Evolutionary conservation across 2,797 vertebrate genomes (phyloP).

Genomic region (Tenualosa thibaudeaui): DNA sequence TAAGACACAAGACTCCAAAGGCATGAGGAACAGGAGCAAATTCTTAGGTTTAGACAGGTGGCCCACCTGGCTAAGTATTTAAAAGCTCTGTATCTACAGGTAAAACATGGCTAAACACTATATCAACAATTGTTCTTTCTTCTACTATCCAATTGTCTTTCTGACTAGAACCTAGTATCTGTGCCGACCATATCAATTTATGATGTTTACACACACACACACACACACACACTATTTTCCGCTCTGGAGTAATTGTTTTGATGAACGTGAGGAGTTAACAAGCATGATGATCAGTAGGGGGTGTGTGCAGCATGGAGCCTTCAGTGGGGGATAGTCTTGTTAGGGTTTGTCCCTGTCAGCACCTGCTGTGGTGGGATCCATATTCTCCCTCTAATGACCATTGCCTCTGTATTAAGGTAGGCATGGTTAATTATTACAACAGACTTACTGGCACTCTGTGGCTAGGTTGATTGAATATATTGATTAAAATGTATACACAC

Average conservation of each 20-base stretch:
- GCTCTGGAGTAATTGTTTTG: neutral
- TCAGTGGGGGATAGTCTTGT: neutral
- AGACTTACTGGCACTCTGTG: neutral
- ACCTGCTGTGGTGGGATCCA: conserved; percentile 61
- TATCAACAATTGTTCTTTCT: too few relatives aligned
- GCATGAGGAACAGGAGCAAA: neutral
- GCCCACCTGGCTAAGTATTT: neutral
- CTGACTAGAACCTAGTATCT: neutral
- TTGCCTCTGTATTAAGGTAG: neutral
- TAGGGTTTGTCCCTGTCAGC: conserved; percentile 40
- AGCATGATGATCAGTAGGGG: neutral
- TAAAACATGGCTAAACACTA: neutral
- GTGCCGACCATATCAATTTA: neutral
- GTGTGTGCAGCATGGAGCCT: neutral
- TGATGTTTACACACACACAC: neutral
- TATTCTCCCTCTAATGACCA: neutral
- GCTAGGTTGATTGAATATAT: neutral
- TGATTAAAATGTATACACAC: neutral
- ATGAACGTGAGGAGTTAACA: neutral
- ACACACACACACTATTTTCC: neutral
- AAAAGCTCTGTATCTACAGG: neutral
- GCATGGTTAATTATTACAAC: neutral
- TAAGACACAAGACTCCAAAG: neutral
- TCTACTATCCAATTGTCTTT: neutral
- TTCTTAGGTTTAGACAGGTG: neutral